Percentiles rank a stretch among this genome's conserved stretches.
Conservation (phyloP, 1,140 invertebrate species). For the Dinothrombium tinctorium region DNA sequence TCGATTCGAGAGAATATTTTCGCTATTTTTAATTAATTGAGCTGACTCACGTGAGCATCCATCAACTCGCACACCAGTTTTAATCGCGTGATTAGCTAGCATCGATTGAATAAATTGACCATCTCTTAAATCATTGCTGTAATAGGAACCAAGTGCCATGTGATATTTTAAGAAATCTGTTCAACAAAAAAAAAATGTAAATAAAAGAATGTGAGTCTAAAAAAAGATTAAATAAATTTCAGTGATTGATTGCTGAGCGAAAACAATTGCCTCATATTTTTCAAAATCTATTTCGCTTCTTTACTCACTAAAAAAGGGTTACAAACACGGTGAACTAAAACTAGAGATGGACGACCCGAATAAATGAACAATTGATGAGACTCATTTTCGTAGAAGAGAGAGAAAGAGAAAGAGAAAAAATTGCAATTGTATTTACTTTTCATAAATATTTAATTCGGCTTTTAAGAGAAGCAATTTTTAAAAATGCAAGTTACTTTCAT, state of each 20-base stretch:
- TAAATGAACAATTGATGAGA: no score
- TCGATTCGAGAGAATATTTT: not conserved
- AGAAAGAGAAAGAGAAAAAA: no score
- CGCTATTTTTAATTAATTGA: not conserved
- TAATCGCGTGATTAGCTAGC: conserved; percentile 12
- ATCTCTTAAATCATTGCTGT: conserved; percentile 16
- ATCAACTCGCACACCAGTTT: conserved; percentile 17
- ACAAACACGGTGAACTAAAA: no score
- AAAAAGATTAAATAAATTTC: not conserved
- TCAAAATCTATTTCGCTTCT: no score
- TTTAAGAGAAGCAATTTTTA: no score
- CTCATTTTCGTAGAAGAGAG: no score
- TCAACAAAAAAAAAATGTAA: not conserved
- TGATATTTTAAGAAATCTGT: conserved; percentile 17
- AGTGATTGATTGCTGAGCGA: not conserved
- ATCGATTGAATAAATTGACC: conserved; percentile 17
- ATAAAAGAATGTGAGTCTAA: not conserved
- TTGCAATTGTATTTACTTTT: no score
- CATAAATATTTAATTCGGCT: no score
- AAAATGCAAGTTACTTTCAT: no score
- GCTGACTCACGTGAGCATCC: conserved; percentile 15
- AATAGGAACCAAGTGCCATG: conserved; percentile 15
- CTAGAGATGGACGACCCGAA: no score
- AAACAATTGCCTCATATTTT: no score
- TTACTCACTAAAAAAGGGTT: no score